Evolutionary conservation across 1,140 invertebrate genomes (phyloP), one percentile per base, ranked within the genome.

Genomic region (Lamellibrachia luymesi): DNA sequence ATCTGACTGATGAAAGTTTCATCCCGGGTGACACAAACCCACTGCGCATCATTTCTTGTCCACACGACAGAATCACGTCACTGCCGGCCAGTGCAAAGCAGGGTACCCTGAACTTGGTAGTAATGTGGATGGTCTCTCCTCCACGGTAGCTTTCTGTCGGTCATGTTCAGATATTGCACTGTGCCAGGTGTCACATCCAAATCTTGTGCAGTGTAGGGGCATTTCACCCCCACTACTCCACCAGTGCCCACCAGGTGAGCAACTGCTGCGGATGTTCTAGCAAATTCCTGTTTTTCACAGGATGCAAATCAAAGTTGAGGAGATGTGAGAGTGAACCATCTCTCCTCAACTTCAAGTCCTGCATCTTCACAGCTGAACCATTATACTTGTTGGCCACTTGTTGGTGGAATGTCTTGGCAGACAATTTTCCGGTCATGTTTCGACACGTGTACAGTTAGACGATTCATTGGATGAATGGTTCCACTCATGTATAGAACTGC

Each of bases 41-140:
- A 90, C 51, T 91, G 50, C n/a, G 92, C 80, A 91, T 93, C 92
- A 4, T 56, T 51, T 49, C 80, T 93, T 1, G 94, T 94, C 50
- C 92, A 94, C 27, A 94, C 93, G 64, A 94, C 90, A 94, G 94
- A 94, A 91, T 94, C 92, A 92, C 93, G 92, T 17, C 92, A 93
- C n/a, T 80, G 50, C 25, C 92, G 50, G 5, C 93, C 92, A 51
- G 91, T 93, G n/a, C 94, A 90, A 51, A 91, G 92, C 93, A 94
- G 91, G 38, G 93, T 94, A 50, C 92, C 91, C 56, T 94, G 94
- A 50, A 94, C 92, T 52, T 94, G 94, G n/a, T 80, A 93, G 52
- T 94, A 93, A 50, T 94, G 94, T 2, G n/a, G 13, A 90, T 94
- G 94, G 22, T 93, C 94, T 2, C 52, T 50, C n/a, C n/a, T 92